Conservation (phyloP, 2,888 invertebrate genomes). For the Hemithea aestivaria region DNA sequence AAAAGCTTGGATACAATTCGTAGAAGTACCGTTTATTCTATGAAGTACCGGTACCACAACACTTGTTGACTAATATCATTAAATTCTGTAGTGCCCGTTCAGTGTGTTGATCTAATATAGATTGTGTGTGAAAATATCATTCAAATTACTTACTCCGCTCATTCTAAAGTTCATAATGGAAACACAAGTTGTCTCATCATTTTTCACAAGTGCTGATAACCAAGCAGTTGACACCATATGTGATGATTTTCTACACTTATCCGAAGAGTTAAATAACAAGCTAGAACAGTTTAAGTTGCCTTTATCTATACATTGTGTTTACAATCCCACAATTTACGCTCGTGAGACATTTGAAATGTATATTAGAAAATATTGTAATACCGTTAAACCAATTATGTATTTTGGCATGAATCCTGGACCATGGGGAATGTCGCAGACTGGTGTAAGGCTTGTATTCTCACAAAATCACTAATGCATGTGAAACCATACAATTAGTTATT, state of each 20-base stretch:
- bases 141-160: too few species aligned
- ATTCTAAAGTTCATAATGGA: constrained; percentile 30
- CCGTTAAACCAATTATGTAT: constrained; percentile 85
- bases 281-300: constrained; percentile 71
- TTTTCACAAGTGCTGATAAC: constrained; percentile 35
- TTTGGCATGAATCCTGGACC: constrained; percentile 99
- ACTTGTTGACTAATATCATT: too few species aligned
- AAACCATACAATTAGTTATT: background rate
- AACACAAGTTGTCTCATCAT: constrained; percentile 51
- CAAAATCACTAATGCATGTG: background rate
- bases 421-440: constrained; percentile 97
- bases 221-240: constrained; percentile 26
- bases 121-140: too few species aligned
- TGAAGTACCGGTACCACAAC: too few species aligned
- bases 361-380: constrained; percentile 83
- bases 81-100: too few species aligned
- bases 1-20: too few species aligned
- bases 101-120: too few species aligned
- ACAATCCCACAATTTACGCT: constrained; percentile 94
- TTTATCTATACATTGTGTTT: constrained; percentile 82
- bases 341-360: constrained; percentile 86
- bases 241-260: constrained; percentile 50
- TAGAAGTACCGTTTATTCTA: too few species aligned
- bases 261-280: constrained; percentile 60
- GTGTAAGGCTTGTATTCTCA: constrained; percentile 75